phyloP scores from a whole-genome alignment of 2,113 vertebrate genomes.

The Camarhynchus parvulus region DNA sequence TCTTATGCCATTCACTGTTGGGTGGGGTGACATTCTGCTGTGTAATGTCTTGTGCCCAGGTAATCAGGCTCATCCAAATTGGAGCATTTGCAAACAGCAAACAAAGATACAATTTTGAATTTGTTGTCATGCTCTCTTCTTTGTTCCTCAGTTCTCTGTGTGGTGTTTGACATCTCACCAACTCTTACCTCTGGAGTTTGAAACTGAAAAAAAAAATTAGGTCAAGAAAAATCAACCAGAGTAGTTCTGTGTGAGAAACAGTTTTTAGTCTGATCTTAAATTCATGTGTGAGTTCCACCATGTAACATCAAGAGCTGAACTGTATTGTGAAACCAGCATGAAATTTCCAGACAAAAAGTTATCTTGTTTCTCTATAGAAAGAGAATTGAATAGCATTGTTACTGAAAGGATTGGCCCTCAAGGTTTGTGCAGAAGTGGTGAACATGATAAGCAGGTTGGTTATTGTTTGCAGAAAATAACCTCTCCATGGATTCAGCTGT shows the following conservation, averaged over 20 bases:
- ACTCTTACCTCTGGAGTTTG: background rate
- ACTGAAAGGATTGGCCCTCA: background rate
- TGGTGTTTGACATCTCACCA: background rate
- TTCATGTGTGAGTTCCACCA: background rate
- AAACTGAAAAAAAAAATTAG: background rate
- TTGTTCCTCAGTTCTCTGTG: background rate
- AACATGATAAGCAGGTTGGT: background rate
- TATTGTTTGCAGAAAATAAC: background rate
- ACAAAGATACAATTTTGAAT: conserved; percentile 2
- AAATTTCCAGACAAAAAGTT: background rate
- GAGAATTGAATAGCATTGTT: background rate
- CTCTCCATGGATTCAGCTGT: background rate
- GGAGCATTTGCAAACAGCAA: background rate
- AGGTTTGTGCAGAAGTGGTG: background rate
- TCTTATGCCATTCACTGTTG: background rate
- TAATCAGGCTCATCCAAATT: conserved; percentile 26
- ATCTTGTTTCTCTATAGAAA: background rate
- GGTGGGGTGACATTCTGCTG: conserved; percentile 3
- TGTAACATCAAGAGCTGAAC: background rate
- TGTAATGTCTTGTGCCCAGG: background rate
- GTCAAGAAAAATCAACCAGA: background rate
- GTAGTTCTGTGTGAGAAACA: background rate
- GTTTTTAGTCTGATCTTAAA: background rate
- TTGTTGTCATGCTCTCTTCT: background rate
- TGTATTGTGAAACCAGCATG: background rate